Conservation (phyloP, 1,140 invertebrate genomes). For the Aphelinus certus region DNA sequence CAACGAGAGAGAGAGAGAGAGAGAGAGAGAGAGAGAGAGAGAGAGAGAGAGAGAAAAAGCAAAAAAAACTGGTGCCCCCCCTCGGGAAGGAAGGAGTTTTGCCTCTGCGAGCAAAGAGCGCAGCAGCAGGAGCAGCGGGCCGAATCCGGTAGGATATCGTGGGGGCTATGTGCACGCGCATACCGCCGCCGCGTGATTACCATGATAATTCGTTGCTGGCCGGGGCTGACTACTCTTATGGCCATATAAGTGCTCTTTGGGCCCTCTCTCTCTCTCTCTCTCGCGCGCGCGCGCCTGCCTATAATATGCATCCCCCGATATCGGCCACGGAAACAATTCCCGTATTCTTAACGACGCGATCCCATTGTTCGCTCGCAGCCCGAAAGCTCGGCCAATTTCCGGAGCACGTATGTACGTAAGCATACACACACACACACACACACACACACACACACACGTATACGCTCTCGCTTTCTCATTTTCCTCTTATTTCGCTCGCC, state of each 20-base stretch:
- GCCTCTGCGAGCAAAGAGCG: no score
- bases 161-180: no score
- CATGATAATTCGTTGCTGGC: constrained; percentile 29
- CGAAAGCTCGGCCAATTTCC: background rate
- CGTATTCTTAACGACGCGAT: constrained; percentile 25
- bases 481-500: no score
- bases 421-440: no score
- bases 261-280: no score
- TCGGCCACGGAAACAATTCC: constrained; percentile 13
- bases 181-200: constrained; percentile 27
- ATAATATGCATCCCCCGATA: constrained; percentile 13
- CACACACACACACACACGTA: no score
- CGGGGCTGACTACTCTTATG: background rate
- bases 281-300: background rate
- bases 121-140: no score
- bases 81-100: no score
- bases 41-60: background rate
- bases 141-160: constrained; percentile 19
- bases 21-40: background rate
- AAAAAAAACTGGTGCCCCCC: background rate
- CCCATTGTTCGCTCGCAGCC: constrained; percentile 22
- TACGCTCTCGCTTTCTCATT: no score
- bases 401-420: no score
- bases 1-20: background rate
- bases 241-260: background rate